Base-by-base conservation (phyloP, 2,888 invertebrate species). In the Nesidiocoris tenuis region DNA sequence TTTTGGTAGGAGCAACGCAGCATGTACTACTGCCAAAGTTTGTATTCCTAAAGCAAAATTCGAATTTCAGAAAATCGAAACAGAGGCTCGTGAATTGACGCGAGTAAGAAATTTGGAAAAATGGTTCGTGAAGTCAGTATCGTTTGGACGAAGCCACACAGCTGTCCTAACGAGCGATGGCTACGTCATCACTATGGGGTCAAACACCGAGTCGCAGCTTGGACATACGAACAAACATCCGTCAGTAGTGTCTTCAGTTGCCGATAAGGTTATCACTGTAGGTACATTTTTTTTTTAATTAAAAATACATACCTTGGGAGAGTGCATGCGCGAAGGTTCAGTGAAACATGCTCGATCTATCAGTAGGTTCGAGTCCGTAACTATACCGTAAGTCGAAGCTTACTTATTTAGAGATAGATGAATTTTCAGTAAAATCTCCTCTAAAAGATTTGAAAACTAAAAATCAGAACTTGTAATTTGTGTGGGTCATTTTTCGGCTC, bases 151-250 rank as follows among this genome's bases (percentile, higher is more conserved):
- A 21, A 74, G 70, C 64, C 90, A 91, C 82, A 87, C 88, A 0
- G 88, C 88, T 3, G 85, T 89, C 61, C 83, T 90, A 2, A 86
- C 89, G 0, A 88, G 88, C 81, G 86, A 87, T 19, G 89, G 90
- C 0, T 87, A 87, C 80, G 86, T 90, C 1, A 85, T 88, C 76
- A 88, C 89, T 1, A 86, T 90, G 83, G 91, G 91, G 0, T 84
- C 86, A n/a, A 90, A 90, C 82, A 82, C 83, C 0, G 87, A 88
- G 71, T 89, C 88, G 1, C 90, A 91, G 81, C 84, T 90, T 0
- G 90, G 90, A 17, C 84, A 83, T 55, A 86, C 85, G 1, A 83
- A 85, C 79, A 67, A 67, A 7, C 81, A 65, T 5, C 85, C 86
- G 2, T 81, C 83, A 1, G 82, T 84, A 9, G 78, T 71, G 1